A percentile compares a stretch with the other conserved stretches of the same genome.
phyloP scores from a whole-genome alignment of 2,797 vertebrate genomes.

The Thamnophis elegans region DNA sequence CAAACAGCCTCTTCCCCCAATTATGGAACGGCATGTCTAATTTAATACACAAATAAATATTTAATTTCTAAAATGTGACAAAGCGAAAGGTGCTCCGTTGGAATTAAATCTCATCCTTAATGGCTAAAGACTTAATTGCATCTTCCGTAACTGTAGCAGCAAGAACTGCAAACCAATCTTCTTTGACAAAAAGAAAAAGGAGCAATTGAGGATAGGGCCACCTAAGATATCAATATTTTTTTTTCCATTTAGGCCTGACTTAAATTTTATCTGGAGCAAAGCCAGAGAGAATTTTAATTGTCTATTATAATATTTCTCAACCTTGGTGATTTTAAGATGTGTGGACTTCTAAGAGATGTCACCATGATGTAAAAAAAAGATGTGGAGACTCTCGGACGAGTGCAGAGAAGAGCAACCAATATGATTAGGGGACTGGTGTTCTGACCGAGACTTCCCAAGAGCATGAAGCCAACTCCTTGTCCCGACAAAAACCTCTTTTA shows the following conservation, averaged over 20 bases:
- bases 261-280: neutral
- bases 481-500: too few relatives aligned
- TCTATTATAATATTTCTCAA: neutral
- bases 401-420: too few relatives aligned
- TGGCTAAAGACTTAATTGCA: conserved; percentile 41
- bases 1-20: conserved; percentile 64
- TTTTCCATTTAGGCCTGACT: neutral
- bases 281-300: neutral
- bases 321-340: neutral
- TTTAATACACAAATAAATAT: conserved; percentile 72
- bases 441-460: too few relatives aligned
- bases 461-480: too few relatives aligned
- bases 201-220: neutral
- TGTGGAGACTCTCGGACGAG: too few relatives aligned
- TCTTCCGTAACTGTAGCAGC: conserved; percentile 18
- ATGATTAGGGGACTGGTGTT: too few relatives aligned
- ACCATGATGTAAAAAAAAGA: too few relatives aligned
- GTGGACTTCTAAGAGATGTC: neutral
- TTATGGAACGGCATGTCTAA: conserved; percentile 63
- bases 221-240: neutral
- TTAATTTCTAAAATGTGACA: conserved; percentile 67
- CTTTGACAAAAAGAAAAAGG: neutral
- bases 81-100: conserved; percentile 58
- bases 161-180: conserved; percentile 7
- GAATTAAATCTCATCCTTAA: conserved; percentile 61